These are phyloP conservation scores for Siphonodentalium dalli DNA, from an alignment of 2,888 invertebrate species.

Conservation along the genomic window DNA sequence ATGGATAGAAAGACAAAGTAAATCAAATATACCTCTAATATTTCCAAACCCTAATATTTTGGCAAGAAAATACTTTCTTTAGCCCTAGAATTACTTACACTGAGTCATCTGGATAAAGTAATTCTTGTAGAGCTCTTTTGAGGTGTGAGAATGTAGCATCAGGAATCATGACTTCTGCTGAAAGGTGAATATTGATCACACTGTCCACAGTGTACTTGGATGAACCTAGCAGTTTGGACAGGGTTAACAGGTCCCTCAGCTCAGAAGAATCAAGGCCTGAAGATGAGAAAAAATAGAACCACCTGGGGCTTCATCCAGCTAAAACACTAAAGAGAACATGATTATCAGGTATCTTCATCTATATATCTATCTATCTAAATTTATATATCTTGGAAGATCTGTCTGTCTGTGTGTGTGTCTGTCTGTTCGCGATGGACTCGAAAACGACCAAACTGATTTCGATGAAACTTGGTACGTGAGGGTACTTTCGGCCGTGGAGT, in stretches of 20 bases:
- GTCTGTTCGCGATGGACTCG: too few species aligned
- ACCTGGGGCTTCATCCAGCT: too few species aligned
- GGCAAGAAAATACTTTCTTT: background rate
- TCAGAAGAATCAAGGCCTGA: conserved; percentile 51
- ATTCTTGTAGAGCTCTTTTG: conserved; percentile 44
- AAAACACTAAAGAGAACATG: too few species aligned
- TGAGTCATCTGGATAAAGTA: conserved; percentile 42
- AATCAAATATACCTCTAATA: conserved; percentile 2
- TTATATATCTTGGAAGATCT: too few species aligned
- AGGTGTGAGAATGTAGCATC: conserved; percentile 42
- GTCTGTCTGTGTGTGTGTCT: too few species aligned
- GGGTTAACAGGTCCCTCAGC: conserved; percentile 47
- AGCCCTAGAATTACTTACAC: conserved; percentile 15
- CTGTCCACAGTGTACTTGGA: conserved; percentile 34
- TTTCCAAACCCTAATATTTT: conserved; percentile 8
- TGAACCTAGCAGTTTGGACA: conserved; percentile 31
- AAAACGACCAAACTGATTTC: too few species aligned
- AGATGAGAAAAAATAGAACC: conserved; percentile 5
- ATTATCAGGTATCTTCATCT: too few species aligned
- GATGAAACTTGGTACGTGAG: too few species aligned
- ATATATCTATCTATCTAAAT: too few species aligned
- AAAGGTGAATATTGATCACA: conserved; percentile 36
- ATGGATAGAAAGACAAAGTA: background rate
- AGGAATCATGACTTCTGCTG: conserved; percentile 39
- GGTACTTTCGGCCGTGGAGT: too few species aligned